phyloP scores from a whole-genome alignment of 2,797 vertebrate genomes.

The Capromys pilorides region DNA sequence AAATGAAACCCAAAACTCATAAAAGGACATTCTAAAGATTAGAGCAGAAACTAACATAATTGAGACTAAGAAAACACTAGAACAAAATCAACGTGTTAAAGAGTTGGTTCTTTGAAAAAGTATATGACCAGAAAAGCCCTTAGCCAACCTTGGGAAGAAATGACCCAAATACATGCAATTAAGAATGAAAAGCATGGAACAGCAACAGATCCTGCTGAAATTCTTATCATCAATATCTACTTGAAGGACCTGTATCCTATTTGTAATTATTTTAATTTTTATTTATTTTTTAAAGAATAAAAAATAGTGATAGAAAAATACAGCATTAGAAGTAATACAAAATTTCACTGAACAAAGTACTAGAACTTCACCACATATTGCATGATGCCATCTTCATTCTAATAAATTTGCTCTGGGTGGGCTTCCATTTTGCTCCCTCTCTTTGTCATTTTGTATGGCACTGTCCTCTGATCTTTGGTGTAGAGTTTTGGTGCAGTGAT shows the following conservation, averaged over 20 bases:
- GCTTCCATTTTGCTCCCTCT: no score
- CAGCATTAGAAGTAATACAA: no score
- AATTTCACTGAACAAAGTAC: no score
- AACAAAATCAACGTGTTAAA: not conserved
- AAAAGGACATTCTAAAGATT: not conserved
- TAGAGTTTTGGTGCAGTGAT: no score
- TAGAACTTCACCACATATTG: no score
- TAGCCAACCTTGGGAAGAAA: not conserved
- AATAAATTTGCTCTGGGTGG: not conserved
- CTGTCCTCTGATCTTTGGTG: no score
- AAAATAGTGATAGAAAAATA: no score
- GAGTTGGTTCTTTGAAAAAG: not conserved
- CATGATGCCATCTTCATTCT: no score
- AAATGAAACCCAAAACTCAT: not conserved
- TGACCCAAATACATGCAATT: not conserved
- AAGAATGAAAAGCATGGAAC: not conserved
- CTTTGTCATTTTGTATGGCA: no score
- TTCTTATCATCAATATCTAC: not conserved
- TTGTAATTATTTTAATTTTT: no score
- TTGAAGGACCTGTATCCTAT: not conserved
- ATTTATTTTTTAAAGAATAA: no score
- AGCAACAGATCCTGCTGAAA: not conserved
- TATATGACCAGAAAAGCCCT: not conserved
- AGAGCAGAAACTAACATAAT: not conserved
- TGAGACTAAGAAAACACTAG: not conserved